phyloP scores from a whole-genome alignment of 1,140 invertebrate species.

The Leptinotarsa texana region DNA sequence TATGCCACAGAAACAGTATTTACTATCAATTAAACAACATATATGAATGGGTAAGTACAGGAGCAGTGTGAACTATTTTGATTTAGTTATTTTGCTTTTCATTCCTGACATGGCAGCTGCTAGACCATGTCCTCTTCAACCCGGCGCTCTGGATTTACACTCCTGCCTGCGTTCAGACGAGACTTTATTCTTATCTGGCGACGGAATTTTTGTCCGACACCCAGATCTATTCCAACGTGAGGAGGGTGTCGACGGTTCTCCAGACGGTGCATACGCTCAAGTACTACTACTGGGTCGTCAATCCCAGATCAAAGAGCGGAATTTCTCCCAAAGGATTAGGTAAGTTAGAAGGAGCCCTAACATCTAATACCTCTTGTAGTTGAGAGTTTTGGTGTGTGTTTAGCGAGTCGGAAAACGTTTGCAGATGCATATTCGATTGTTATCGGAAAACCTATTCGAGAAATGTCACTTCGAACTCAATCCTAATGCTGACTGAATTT shows the following conservation, averaged over 20 bases:
- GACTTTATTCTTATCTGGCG: conserved; percentile 95
- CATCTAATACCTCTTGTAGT: no score
- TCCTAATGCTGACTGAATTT: conserved; percentile 39
- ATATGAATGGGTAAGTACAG: conserved; percentile 45
- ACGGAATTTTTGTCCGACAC: conserved; percentile 97
- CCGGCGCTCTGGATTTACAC: conserved; percentile 98
- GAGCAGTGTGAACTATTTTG: conserved; percentile 65
- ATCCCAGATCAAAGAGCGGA: conserved; percentile 91
- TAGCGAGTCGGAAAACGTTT: no score
- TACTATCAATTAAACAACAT: not conserved
- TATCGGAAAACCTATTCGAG: no score
- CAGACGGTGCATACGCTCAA: conserved; percentile 98
- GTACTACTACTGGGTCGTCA: conserved; percentile 99
- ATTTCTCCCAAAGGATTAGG: conserved; percentile 92
- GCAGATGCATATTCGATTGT: no score
- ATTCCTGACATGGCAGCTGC: conserved; percentile 85
- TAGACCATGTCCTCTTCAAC: conserved; percentile 99
- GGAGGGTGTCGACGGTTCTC: conserved; percentile 94
- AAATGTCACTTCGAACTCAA: no score
- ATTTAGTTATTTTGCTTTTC: conserved; percentile 77
- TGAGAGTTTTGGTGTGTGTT: no score
- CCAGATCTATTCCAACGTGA: conserved; percentile 96
- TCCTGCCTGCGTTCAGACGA: conserved; percentile 92
- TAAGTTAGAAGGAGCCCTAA: conserved; percentile 57
- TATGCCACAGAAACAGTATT: no score